These are phyloP conservation scores for Belonocnema kinseyi DNA, from an alignment of 1,140 invertebrate genomes.

Conservation along the genomic window DNA sequence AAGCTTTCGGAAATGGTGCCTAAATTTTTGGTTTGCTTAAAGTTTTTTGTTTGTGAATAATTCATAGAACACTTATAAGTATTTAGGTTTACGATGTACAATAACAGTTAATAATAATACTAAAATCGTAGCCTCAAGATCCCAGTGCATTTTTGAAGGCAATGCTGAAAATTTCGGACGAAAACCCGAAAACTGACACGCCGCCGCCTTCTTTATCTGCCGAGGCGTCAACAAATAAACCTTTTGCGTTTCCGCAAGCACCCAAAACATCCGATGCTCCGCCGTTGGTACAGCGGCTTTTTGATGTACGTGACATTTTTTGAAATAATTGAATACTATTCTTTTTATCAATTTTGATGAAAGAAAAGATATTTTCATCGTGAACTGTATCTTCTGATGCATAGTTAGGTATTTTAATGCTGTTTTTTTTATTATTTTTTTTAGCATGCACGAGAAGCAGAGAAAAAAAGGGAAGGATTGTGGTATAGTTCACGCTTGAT, in stretches of 20 bases:
- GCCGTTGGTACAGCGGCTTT: constrained; percentile 69
- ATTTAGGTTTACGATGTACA: not conserved
- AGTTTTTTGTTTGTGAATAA: no score
- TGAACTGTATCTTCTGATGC: no score
- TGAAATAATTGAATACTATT: constrained; percentile 14
- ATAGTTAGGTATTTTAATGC: constrained; percentile 3
- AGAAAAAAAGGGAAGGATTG: constrained; percentile 52
- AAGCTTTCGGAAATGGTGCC: no score
- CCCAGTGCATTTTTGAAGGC: constrained; percentile 71
- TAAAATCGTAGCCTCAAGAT: constrained; percentile 62
- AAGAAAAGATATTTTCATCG: not conserved
- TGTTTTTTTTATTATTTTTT: constrained; percentile 41
- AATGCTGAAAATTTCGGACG: constrained; percentile 69
- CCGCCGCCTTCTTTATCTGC: constrained; percentile 36
- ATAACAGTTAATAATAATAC: constrained; percentile 42
- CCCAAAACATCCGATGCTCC: constrained; percentile 59
- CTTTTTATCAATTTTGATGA: not conserved
- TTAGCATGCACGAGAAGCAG: constrained; percentile 65
- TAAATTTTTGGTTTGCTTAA: no score
- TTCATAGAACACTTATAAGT: not conserved
- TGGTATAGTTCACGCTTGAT: constrained; percentile 66
- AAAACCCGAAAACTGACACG: constrained; percentile 50
- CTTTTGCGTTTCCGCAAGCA: constrained; percentile 48
- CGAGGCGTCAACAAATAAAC: constrained; percentile 43
- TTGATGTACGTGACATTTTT: constrained; percentile 62